Base-by-base conservation (phyloP, 2,113 vertebrate genomes). In the Colinus virginianus region DNA sequence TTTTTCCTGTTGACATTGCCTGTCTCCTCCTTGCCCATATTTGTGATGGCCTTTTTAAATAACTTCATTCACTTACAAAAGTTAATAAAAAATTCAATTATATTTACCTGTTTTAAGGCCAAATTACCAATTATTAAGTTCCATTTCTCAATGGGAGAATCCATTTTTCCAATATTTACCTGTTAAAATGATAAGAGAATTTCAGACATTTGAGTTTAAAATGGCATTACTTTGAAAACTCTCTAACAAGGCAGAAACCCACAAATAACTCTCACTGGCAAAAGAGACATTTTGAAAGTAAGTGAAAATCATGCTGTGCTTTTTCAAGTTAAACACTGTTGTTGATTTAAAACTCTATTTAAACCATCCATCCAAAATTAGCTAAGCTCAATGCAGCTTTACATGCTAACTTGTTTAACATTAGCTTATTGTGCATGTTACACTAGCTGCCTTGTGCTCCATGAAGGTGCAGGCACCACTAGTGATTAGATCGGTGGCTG, bases 111-210 rank as follows among this genome's bases (percentile, higher is more conserved):
- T 91, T 99, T 99, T 86, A 99, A 98, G 43, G 99, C 99, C 97
- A 99, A 97, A 97, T 99, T 99, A 53, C 99, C 99, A 86, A 99
- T 99, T 90, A 99, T 99, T 23, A 99, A 97, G 91, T 99, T 99
- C 99, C 99, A 99, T 94, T 99, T 99, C 97, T 99, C 99, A 92
- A 99, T 99, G 53, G 99, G 99, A 40, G 99, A 99, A 96, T 99
- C 99, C 99, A 99, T 99, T 97, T 99, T 99, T 38, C 99, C 99
- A 94, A 99, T 97, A 84, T 99, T 99, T 87, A 99, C 99, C 99
- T 99, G 95, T 68, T 30, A 95, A 95, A 85, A 87, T 56, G n/a
- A 88, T 18, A 93, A 74, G 43, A 77, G 4, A 53, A 80, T 86
- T 83, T 78, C 38, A 92, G 78, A 79, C 3, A 26, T 70, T 75